These are phyloP conservation scores for Tachina lurida DNA, from an alignment of 2,888 invertebrate genomes.

Conservation along the genomic window DNA sequence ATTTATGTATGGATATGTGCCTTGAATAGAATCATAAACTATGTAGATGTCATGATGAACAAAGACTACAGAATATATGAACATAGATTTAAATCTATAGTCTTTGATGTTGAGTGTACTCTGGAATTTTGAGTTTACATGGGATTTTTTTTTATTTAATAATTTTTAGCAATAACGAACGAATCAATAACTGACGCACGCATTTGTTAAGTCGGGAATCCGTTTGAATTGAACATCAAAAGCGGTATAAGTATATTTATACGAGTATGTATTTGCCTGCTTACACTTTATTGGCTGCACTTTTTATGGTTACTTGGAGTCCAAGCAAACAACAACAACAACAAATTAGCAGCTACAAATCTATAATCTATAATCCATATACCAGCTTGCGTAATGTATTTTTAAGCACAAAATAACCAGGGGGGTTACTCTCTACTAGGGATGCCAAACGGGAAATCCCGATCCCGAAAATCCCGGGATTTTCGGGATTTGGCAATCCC, in stretches of 20 bases:
- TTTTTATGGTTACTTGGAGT: conserved; percentile 64
- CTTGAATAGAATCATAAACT: conserved; percentile 7
- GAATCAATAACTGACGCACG: conserved; percentile 30
- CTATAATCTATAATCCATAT: conserved; percentile 20
- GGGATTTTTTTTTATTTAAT: background rate
- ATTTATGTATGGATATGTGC: background rate
- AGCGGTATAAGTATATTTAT: conserved; percentile 33
- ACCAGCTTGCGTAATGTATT: conserved; percentile 33
- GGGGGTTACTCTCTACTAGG: no score
- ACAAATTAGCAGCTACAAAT: background rate
- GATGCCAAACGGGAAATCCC: no score
- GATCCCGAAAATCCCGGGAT: no score
- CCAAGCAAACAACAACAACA: background rate
- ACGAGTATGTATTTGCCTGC: background rate
- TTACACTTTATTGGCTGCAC: conserved; percentile 45
- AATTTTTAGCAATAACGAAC: conserved; percentile 27
- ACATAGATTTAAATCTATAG: no score
- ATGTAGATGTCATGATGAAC: conserved; percentile 5
- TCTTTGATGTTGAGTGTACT: conserved; percentile 21
- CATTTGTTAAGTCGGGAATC: conserved; percentile 28
- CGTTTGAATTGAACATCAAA: conserved; percentile 55
- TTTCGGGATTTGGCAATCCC: no score
- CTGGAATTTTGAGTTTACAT: conserved; percentile 1
- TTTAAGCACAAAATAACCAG: conserved; percentile 21
- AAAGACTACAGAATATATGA: no score